phyloP scores from a whole-genome alignment of 1,140 invertebrate genomes.

The Drosophila repletoides region DNA sequence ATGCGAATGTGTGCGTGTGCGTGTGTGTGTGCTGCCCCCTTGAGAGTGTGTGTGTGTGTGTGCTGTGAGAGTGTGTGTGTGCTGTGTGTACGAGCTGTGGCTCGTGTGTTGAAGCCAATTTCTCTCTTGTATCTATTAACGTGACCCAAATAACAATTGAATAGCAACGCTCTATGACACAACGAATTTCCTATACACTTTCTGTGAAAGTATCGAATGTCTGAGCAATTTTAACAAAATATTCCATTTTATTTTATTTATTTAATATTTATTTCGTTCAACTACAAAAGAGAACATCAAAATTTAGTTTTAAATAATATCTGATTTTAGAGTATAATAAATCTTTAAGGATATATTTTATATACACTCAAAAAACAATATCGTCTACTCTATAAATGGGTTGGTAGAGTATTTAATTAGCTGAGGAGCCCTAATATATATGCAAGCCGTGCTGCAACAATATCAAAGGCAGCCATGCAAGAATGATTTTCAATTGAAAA shows the following conservation, averaged over 20 bases:
- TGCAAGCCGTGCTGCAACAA: conserved; percentile 20
- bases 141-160: conserved; percentile 41
- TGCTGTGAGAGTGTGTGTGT: not conserved
- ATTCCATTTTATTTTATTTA: no score
- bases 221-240: no score
- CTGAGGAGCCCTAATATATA: not conserved
- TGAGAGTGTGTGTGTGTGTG: conserved; percentile 1
- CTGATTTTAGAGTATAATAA: no score
- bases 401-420: not conserved
- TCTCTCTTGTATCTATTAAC: conserved; percentile 19
- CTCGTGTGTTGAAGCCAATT: not conserved
- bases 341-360: not conserved
- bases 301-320: no score
- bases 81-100: not conserved
- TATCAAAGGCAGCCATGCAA: conserved; percentile 40
- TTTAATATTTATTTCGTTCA: no score
- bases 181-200: conserved; percentile 8
- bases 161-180: not conserved
- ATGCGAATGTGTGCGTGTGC: not conserved
- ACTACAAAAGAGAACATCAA: no score
- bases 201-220: no score
- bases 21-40: not conserved
- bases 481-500: conserved; percentile 50
- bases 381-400: no score
- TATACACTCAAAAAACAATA: not conserved